phyloP scores from a whole-genome alignment of 2,888 invertebrate genomes.

The Tinea pellionella region DNA sequence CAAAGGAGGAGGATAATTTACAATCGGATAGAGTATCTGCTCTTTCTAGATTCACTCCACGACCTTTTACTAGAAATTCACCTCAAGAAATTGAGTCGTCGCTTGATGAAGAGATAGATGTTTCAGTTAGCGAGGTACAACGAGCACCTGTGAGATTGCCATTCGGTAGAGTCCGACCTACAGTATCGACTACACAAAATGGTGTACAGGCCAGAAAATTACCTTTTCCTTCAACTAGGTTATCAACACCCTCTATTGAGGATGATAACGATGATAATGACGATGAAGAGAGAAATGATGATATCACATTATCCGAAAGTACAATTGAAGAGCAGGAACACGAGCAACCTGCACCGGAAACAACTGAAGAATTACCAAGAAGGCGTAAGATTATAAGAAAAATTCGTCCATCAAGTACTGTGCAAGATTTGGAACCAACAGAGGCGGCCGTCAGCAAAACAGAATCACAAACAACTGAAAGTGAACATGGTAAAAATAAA shows the following conservation, averaged over 20 bases:
- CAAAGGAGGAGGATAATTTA: slow-evolving; percentile 15
- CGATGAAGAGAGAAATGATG: slow-evolving; percentile 43
- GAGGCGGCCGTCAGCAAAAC: neutral
- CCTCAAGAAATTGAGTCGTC: slow-evolving; percentile 19
- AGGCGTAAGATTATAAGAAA: slow-evolving; percentile 33
- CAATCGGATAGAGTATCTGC: slow-evolving; percentile 35
- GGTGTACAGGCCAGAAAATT: slow-evolving; percentile 37
- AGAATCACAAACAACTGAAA: slow-evolving; percentile 22
- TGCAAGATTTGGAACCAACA: slow-evolving; percentile 22
- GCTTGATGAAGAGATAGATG: slow-evolving; percentile 23
- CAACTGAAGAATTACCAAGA: slow-evolving; percentile 28
- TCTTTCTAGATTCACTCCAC: slow-evolving; percentile 51
- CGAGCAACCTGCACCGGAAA: slow-evolving; percentile 28
- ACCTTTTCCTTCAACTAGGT: slow-evolving; percentile 35
- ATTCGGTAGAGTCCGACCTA: slow-evolving; percentile 35
- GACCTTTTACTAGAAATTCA: slow-evolving; percentile 45
- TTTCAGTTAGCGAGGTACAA: slow-evolving; percentile 27
- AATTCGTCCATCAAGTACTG: slow-evolving; percentile 28
- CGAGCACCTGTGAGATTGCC: slow-evolving; percentile 34
- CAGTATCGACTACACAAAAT: slow-evolving; percentile 22
- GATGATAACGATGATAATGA: slow-evolving; percentile 36
- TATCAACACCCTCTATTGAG: slow-evolving; percentile 30
- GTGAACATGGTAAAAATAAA: neutral
- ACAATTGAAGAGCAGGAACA: slow-evolving; percentile 61
- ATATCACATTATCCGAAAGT: slow-evolving; percentile 59